Percentiles rank a stretch among this genome's conserved stretches.
Conservation (phyloP, 2,113 vertebrate species). For the Nerophis lumbriciformis region DNA sequence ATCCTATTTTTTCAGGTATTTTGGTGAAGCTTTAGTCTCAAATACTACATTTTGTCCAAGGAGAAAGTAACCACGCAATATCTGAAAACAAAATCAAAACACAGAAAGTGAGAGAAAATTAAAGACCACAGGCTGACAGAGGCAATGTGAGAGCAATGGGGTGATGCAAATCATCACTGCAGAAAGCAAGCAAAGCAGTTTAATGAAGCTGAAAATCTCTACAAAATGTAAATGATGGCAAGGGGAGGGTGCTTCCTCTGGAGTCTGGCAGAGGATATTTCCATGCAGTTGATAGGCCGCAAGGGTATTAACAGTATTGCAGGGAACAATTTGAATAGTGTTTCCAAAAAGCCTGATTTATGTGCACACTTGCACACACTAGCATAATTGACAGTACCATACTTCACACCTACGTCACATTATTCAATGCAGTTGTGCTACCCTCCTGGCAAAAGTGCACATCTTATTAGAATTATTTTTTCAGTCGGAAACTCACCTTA, state of each 20-base stretch:
- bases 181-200: neutral
- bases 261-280: neutral
- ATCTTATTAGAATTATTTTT: no score
- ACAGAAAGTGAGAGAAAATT: neutral
- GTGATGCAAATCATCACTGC: neutral
- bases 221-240: neutral
- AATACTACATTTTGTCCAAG: no score
- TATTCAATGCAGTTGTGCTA: no score
- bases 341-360: neutral
- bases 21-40: no score
- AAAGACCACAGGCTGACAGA: neutral
- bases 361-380: no score
- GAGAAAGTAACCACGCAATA: neutral
- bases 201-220: conserved; percentile 3
- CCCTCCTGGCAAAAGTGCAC: no score
- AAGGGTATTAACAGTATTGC: neutral
- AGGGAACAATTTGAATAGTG: neutral
- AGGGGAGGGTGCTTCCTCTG: neutral
- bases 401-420: no score
- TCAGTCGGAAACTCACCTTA: no score
- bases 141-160: neutral
- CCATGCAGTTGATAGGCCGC: neutral
- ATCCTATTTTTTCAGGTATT: no score
- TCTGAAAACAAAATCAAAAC: neutral
- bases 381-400: no score